A percentile compares a stretch with the other conserved stretches of the same genome.
phyloP scores from a whole-genome alignment of 2,888 invertebrate genomes.

The Tetragnatha montana region DNA sequence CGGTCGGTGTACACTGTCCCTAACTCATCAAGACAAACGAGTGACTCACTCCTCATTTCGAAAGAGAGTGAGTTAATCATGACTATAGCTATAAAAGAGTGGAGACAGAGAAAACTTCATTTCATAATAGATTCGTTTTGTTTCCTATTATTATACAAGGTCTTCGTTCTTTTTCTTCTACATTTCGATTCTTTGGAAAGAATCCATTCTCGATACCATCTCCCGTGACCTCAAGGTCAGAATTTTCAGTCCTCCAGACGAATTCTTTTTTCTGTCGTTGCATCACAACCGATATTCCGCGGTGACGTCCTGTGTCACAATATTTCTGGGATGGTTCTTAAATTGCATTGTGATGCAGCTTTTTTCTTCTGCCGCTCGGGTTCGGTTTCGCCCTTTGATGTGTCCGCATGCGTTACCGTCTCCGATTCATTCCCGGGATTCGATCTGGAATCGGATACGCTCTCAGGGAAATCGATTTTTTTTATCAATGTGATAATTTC shows the following conservation, averaged over 20 bases:
- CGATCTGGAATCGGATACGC: slow-evolving; percentile 20
- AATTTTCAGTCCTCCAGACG: slow-evolving; percentile 10
- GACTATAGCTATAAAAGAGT: not conserved
- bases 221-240: slow-evolving; percentile 23
- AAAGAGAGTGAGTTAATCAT: too few relatives aligned
- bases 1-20: too few relatives aligned
- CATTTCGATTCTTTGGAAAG: not conserved
- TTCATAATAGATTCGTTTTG: not conserved
- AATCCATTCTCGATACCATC: slow-evolving; percentile 10
- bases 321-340: slow-evolving; percentile 27
- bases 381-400: slow-evolving; percentile 38
- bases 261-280: slow-evolving; percentile 3
- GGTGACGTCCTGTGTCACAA: slow-evolving; percentile 48
- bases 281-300: slow-evolving; percentile 15
- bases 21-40: too few relatives aligned
- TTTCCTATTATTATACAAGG: not conserved
- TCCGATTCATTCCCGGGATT: slow-evolving; percentile 9
- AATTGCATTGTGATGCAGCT: slow-evolving; percentile 8
- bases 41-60: too few relatives aligned
- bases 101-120: not conserved
- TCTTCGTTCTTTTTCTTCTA: not conserved
- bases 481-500: not conserved
- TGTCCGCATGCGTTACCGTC: slow-evolving; percentile 9
- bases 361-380: not conserved
- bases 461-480: slow-evolving; percentile 9